phyloP scores from a whole-genome alignment of 2,113 vertebrate genomes.

The Salvelinus namaycush region DNA sequence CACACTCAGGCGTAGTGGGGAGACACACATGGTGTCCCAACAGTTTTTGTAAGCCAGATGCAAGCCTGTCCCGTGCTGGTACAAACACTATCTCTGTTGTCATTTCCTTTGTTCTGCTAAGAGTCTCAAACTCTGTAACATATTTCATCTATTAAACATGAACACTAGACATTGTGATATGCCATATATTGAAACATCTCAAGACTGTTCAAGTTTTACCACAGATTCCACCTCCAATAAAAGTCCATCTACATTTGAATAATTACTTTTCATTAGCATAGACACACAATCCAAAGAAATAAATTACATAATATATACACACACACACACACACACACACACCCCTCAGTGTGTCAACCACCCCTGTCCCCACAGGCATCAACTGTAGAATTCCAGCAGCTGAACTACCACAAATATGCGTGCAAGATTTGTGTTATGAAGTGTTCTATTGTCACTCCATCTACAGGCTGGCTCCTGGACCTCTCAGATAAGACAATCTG shows the following conservation, averaged over 20 bases:
- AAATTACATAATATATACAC: too few species aligned
- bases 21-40: too few species aligned
- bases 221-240: too few species aligned
- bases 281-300: too few species aligned
- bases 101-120: background rate
- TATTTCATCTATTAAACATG: too few species aligned
- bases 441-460: slow-evolving; percentile 52
- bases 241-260: too few species aligned
- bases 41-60: background rate
- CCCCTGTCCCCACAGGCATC: background rate
- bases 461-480: slow-evolving; percentile 54
- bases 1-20: background rate
- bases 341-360: background rate
- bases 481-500: slow-evolving; percentile 66
- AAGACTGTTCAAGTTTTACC: too few species aligned
- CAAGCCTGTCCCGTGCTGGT: slow-evolving; percentile 15
- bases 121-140: too few species aligned
- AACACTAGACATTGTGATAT: too few species aligned
- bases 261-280: too few species aligned
- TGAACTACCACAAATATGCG: slow-evolving; percentile 15
- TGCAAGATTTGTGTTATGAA: slow-evolving; percentile 20
- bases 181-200: background rate
- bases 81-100: slow-evolving; percentile 6
- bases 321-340: background rate
- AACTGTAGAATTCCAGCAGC: slow-evolving; percentile 1